Conservation (phyloP, 2,797 vertebrate species). For the Parotocinclus haroldoi region DNA sequence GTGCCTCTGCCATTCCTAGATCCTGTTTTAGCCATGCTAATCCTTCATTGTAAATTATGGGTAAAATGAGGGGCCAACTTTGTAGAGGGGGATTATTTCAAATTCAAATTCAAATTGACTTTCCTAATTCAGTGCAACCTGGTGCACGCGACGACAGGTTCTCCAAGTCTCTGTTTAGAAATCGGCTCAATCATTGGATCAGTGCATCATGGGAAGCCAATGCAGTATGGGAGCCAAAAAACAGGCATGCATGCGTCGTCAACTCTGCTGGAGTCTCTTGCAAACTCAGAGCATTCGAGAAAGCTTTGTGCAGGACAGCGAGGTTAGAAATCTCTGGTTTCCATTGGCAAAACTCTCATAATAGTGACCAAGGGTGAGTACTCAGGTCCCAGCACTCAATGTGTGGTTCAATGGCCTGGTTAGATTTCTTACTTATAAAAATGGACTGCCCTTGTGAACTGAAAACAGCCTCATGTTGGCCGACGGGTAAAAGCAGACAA, state of each 20-base stretch:
- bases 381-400: too few relatives aligned
- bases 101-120: constrained; percentile 41
- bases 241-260: constrained; percentile 66
- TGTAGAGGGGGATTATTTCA: constrained; percentile 35
- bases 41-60: constrained; percentile 38
- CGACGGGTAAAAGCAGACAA: too few relatives aligned
- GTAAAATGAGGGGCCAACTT: constrained; percentile 28
- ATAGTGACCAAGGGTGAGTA: too few relatives aligned
- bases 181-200: constrained; percentile 66
- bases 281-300: constrained; percentile 58
- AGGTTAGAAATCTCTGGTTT: constrained; percentile 60
- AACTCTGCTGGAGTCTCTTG: constrained; percentile 46
- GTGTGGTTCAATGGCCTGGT: too few relatives aligned
- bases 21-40: constrained; percentile 42
- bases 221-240: too few relatives aligned
- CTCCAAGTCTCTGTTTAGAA: constrained; percentile 58
- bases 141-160: constrained; percentile 49
- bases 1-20: constrained; percentile 31
- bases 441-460: too few relatives aligned
- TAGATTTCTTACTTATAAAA: too few relatives aligned
- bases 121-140: constrained; percentile 37
- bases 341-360: constrained; percentile 43
- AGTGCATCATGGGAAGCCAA: constrained; percentile 61
- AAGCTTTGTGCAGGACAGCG: constrained; percentile 65
- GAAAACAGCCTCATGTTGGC: too few relatives aligned